Percentiles rank a stretch among this genome's conserved stretches.
These are phyloP conservation scores for Chaetophractus vellerosus DNA, from an alignment of 2,797 vertebrate species.

Conservation along the genomic window DNA sequence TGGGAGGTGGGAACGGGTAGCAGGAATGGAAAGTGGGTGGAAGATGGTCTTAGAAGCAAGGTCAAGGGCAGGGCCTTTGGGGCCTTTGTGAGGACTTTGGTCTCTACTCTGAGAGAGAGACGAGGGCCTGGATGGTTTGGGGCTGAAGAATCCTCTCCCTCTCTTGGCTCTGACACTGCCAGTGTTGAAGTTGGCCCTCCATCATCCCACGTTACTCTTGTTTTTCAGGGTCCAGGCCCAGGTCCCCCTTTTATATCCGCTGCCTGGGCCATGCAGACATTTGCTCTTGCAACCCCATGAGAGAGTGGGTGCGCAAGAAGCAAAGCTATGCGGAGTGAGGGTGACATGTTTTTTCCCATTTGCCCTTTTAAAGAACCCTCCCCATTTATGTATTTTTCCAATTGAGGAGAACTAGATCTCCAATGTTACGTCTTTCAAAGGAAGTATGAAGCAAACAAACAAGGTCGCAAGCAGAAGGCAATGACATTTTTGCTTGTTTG, in stretches of 20 bases:
- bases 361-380: no score
- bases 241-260: fast-evolving
- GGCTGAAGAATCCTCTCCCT: fast-evolving
- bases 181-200: fast-evolving
- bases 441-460: not conserved
- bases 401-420: not conserved
- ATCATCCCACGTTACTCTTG: not conserved
- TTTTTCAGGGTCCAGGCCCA: not conserved
- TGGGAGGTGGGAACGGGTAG: not conserved
- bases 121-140: no score
- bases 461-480: not conserved
- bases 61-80: not conserved
- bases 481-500: not conserved
- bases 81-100: not conserved
- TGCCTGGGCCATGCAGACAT: not conserved
- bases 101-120: not conserved
- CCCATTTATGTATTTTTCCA: not conserved
- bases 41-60: not conserved
- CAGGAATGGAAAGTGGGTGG: not conserved
- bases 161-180: not conserved
- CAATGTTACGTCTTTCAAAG: not conserved
- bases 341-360: no score
- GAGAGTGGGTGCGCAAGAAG: not conserved
- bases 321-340: not conserved
- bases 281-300: no score